Evolutionary conservation across 2,888 invertebrate species (phyloP).

Genomic region (Gisinianus flammeolus): DNA sequence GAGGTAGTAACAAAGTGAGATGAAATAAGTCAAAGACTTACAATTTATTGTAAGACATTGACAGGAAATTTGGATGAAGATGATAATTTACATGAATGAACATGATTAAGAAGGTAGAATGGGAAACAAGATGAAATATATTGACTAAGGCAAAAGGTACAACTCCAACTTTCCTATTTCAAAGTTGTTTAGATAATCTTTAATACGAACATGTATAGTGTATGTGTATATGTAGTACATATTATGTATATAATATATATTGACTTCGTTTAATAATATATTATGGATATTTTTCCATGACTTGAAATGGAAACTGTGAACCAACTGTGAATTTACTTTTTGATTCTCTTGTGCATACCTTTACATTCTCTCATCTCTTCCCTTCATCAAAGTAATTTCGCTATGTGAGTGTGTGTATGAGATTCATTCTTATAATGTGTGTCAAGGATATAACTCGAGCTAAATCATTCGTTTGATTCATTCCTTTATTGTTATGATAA

Average conservation of each 20-base stretch:
- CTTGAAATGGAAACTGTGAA: background rate
- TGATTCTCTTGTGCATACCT: background rate
- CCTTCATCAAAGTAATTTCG: conserved; percentile 17
- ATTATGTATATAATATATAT: background rate
- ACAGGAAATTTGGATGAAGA: background rate
- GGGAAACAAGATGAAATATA: conserved; percentile 41
- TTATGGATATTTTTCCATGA: background rate
- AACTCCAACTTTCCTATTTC: conserved; percentile 3
- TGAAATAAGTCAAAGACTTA: too few species aligned
- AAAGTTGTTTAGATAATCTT: conserved; percentile 9
- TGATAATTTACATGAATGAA: background rate
- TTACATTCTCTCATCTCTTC: background rate
- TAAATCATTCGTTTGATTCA: conserved; percentile 19
- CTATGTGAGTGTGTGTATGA: background rate
- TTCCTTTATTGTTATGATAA: background rate
- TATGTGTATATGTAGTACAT: background rate
- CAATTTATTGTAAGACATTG: background rate
- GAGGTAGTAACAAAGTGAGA: too few species aligned
- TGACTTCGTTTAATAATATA: background rate
- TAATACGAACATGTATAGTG: background rate
- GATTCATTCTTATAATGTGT: conserved; percentile 12
- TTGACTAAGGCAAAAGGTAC: conserved; percentile 37
- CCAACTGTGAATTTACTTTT: background rate
- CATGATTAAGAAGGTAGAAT: background rate
- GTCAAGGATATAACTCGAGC: conserved; percentile 23